Evolutionary conservation across 2,113 vertebrate genomes (phyloP).

Genomic region (Cynoglossus semilaevis): DNA sequence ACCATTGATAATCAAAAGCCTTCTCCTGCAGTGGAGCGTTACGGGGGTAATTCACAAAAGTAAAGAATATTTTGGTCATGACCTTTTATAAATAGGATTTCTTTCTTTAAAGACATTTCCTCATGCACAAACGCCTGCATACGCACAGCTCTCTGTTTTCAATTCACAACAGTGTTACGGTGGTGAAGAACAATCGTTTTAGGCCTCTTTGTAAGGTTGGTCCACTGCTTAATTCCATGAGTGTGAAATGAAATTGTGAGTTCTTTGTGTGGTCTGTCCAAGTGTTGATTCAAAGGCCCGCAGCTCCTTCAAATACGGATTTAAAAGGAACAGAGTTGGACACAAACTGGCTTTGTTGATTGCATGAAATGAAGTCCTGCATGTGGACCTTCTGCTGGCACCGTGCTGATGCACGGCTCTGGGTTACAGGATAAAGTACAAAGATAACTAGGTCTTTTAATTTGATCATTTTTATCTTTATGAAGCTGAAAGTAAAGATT

Average conservation of each 20-base stretch:
- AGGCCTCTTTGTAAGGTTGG: conserved; percentile 59
- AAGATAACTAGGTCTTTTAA: too few relatives aligned
- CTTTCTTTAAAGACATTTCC: conserved; percentile 43
- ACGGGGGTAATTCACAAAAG: conserved; percentile 45
- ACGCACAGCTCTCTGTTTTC: conserved; percentile 18
- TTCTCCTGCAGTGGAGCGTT: conserved; percentile 22
- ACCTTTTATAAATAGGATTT: conserved; percentile 56
- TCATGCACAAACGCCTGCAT: not conserved
- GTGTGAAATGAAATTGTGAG: conserved; percentile 67
- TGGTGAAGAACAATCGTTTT: conserved; percentile 62
- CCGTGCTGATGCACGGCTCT: conserved; percentile 18
- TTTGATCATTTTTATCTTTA: too few relatives aligned
- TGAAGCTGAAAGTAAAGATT: too few relatives aligned
- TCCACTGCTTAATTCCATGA: conserved; percentile 63
- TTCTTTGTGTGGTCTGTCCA: conserved; percentile 59
- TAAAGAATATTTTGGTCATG: conserved; percentile 56
- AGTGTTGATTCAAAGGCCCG: conserved; percentile 54
- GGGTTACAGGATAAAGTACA: too few relatives aligned
- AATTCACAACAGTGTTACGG: conserved; percentile 44
- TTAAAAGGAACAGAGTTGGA: conserved; percentile 65
- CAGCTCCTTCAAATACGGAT: conserved; percentile 62
- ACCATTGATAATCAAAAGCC: conserved; percentile 44
- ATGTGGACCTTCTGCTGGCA: conserved; percentile 42
- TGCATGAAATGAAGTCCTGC: conserved; percentile 68
- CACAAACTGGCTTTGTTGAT: conserved; percentile 72